phyloP scores from a whole-genome alignment of 2,113 vertebrate species.

The Collichthys lucidus region DNA sequence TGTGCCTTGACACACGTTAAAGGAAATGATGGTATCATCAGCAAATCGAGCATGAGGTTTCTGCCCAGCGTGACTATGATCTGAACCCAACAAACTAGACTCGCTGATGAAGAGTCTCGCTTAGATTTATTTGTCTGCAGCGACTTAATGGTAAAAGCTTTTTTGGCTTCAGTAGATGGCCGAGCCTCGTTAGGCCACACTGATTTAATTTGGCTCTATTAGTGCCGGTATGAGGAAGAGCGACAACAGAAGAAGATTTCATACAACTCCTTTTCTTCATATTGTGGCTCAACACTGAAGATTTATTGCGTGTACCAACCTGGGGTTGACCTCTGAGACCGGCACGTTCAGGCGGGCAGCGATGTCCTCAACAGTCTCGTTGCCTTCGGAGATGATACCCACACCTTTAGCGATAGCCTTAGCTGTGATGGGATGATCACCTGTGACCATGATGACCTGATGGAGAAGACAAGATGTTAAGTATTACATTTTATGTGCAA shows the following conservation, averaged over 20 bases:
- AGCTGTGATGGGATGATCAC: conserved; percentile 95
- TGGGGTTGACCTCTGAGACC: conserved; percentile 90
- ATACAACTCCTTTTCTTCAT: no score
- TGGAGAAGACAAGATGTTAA: neutral
- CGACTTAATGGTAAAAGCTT: conserved; percentile 39
- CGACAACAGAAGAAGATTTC: neutral
- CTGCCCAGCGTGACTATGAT: neutral
- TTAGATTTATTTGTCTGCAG: conserved; percentile 50
- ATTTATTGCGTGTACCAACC: conserved; percentile 72
- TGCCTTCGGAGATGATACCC: conserved; percentile 96
- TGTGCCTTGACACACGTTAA: no score
- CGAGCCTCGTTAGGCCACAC: neutral
- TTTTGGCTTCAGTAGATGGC: conserved; percentile 40
- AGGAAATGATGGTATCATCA: neutral
- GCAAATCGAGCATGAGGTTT: neutral
- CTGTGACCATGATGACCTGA: conserved; percentile 96
- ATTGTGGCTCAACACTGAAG: neutral
- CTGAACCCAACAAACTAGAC: neutral
- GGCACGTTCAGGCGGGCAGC: conserved; percentile 92
- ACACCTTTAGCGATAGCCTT: conserved; percentile 96
- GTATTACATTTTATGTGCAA: no score
- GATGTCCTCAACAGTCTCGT: conserved; percentile 95
- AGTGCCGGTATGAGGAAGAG: neutral
- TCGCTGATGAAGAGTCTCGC: conserved; percentile 1
- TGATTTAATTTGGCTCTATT: conserved; percentile 32